Percentiles rank a stretch among this genome's conserved stretches.
phyloP scores from a whole-genome alignment of 1,140 invertebrate species.

The Heliothis virescens region DNA sequence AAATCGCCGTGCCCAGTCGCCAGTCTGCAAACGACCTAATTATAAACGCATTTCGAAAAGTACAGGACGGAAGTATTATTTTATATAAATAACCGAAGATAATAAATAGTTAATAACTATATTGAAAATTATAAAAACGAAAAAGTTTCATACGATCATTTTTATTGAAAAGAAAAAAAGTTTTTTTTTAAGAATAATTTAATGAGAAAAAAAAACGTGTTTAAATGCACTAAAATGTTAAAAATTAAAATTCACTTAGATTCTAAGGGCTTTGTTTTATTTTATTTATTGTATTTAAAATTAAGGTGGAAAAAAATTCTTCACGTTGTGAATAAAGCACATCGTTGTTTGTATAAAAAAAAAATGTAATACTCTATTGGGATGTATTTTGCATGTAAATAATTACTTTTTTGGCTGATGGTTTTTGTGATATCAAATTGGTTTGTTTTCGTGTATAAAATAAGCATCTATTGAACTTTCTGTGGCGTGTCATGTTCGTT shows the following conservation, averaged over 20 bases:
- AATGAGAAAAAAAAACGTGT: constrained; percentile 55
- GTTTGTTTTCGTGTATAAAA: constrained; percentile 35
- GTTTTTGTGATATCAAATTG: constrained; percentile 43
- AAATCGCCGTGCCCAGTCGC: constrained; percentile 4
- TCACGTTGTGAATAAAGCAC: constrained; percentile 45
- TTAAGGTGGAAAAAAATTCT: constrained; percentile 23
- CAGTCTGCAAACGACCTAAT: constrained; percentile 54
- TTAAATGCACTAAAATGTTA: constrained; percentile 76
- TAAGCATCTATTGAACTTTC: constrained; percentile 53
- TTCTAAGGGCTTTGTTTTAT: constrained; percentile 65
- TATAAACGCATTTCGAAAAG: constrained; percentile 72
- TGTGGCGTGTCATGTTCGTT: constrained; percentile 57
- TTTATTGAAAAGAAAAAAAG: constrained; percentile 29
- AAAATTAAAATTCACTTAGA: constrained; percentile 67
- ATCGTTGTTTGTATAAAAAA: constrained; percentile 39
- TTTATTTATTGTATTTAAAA: constrained; percentile 51
- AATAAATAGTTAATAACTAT: constrained; percentile 79
- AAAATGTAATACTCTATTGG: constrained; percentile 44
- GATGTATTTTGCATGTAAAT: constrained; percentile 41
- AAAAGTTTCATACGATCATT: constrained; percentile 39
- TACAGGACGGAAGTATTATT: constrained; percentile 78
- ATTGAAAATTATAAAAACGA: constrained; percentile 44
- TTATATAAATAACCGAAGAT: constrained; percentile 75
- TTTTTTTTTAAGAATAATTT: constrained; percentile 32
- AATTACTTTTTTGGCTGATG: constrained; percentile 25